Evolutionary conservation across 2,797 vertebrate species (phyloP).

Genomic region (Helicolenus hilgendorfi): DNA sequence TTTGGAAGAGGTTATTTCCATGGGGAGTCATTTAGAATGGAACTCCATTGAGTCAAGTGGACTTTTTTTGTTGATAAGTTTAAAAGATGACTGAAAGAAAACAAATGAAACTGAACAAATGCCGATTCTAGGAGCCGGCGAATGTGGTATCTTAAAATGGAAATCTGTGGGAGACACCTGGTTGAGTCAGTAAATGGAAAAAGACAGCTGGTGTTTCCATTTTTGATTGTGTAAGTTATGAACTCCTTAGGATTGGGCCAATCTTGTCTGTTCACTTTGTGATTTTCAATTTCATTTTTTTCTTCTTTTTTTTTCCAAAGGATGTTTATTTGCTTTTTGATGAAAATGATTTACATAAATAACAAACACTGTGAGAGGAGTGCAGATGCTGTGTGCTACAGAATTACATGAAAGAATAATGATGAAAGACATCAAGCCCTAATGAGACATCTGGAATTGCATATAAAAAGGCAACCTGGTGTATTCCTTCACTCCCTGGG

Average conservation of each 20-base stretch:
- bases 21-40: background rate
- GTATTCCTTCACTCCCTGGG: slow-evolving; percentile 67
- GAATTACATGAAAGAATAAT: slow-evolving; percentile 86
- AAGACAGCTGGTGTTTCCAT: slow-evolving; percentile 64
- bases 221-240: slow-evolving; percentile 43
- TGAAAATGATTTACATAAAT: slow-evolving; percentile 87
- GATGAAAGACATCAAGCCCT: slow-evolving; percentile 84
- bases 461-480: slow-evolving; percentile 81
- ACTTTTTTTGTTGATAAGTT: background rate
- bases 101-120: background rate
- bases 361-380: slow-evolving; percentile 77
- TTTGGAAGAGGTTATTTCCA: background rate
- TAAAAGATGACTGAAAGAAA: background rate
- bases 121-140: background rate
- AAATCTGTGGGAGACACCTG: slow-evolving; percentile 50
- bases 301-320: slow-evolving; percentile 52
- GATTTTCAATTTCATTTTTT: slow-evolving; percentile 52
- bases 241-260: slow-evolving; percentile 36
- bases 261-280: slow-evolving; percentile 52
- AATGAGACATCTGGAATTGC: slow-evolving; percentile 88
- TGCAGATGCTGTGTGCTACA: slow-evolving; percentile 80
- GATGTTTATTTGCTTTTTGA: slow-evolving; percentile 79
- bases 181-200: slow-evolving; percentile 45
- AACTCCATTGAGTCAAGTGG: background rate
- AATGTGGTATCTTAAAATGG: slow-evolving; percentile 15